Percentiles rank a stretch among this genome's conserved stretches.
Conservation (phyloP, 2,113 vertebrate genomes). For the Elanus axillaris region DNA sequence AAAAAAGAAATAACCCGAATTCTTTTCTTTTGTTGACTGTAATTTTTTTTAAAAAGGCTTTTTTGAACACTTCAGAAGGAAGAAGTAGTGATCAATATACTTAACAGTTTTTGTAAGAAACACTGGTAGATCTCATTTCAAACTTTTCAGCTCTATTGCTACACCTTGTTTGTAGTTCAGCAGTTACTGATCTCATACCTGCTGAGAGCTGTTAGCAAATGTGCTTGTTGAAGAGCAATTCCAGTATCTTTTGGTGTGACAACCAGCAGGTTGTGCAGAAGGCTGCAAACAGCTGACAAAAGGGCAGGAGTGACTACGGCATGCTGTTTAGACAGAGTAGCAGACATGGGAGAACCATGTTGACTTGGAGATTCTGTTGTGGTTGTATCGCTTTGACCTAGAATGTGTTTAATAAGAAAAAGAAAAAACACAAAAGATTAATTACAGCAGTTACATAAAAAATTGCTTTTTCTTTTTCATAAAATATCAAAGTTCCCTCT, state of each 20-base stretch:
- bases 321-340: constrained; percentile 60
- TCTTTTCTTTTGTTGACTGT: not conserved
- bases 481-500: not conserved
- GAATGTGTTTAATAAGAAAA: not conserved
- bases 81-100: not conserved
- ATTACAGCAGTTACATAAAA: not conserved
- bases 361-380: constrained; percentile 70
- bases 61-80: not conserved
- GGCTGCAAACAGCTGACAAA: constrained; percentile 82
- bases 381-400: constrained; percentile 84
- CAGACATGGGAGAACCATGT: constrained; percentile 64
- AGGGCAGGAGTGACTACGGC: constrained; percentile 86
- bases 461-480: not conserved
- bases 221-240: constrained; percentile 73
- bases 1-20: not conserved
- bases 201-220: constrained; percentile 78
- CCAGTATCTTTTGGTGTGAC: constrained; percentile 81
- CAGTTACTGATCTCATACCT: constrained; percentile 71
- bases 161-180: not conserved
- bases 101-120: not conserved
- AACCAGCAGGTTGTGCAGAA: constrained; percentile 85
- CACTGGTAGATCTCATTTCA: not conserved
- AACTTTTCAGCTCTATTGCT: not conserved
- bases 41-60: not conserved
- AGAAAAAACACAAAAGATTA: not conserved